phyloP scores from a whole-genome alignment of 2,113 vertebrate genomes.

The Hydrolagus affinis region DNA sequence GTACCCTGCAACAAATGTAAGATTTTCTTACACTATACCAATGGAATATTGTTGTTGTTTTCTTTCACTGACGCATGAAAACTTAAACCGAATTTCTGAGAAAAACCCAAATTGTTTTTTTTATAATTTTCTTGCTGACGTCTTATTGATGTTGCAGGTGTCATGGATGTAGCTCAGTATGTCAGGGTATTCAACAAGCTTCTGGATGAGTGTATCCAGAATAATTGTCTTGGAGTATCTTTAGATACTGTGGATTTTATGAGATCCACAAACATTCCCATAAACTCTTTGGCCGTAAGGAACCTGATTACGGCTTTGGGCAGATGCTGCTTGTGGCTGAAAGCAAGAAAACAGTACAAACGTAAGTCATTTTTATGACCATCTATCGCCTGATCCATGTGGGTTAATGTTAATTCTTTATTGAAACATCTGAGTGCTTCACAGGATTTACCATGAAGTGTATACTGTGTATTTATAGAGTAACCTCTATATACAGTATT shows the following conservation, averaged over 20 bases:
- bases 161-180: constrained; percentile 56
- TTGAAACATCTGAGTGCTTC: too few relatives aligned
- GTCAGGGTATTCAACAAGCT: constrained; percentile 68
- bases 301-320: constrained; percentile 75
- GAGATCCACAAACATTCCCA: constrained; percentile 62
- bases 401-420: too few relatives aligned
- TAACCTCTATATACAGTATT: neutral
- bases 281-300: constrained; percentile 63
- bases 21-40: too few relatives aligned
- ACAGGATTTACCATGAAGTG: too few relatives aligned
- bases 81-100: too few relatives aligned
- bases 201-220: constrained; percentile 67
- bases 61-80: too few relatives aligned
- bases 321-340: constrained; percentile 74
- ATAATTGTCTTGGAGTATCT: constrained; percentile 63
- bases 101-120: neutral
- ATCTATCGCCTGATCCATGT: neutral
- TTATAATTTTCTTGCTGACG: neutral
- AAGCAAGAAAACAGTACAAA: constrained; percentile 76
- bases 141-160: constrained; percentile 48
- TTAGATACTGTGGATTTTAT: constrained; percentile 74
- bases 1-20: too few relatives aligned
- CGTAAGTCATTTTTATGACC: constrained; percentile 58
- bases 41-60: too few relatives aligned
- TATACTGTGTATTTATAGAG: too few relatives aligned